Evolutionary conservation across 2,797 vertebrate species (phyloP).

Genomic region (Vespertilio murinus): DNA sequence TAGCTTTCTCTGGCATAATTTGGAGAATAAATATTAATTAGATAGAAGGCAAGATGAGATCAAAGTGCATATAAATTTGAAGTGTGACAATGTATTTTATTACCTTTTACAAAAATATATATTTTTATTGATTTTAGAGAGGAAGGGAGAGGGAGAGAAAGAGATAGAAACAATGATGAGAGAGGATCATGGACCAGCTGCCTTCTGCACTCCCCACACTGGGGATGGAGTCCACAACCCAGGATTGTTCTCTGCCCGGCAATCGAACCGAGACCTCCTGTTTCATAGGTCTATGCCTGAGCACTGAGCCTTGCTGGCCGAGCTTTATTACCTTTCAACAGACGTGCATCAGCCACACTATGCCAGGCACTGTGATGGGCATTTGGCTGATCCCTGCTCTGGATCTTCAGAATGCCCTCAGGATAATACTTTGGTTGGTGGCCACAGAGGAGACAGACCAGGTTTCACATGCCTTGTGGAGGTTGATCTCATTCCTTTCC

Average conservation of each 20-base stretch:
- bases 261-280: no score
- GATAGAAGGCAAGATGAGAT: constrained; percentile 18
- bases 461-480: background rate
- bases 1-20: constrained; percentile 33
- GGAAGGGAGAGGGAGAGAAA: no score
- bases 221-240: no score
- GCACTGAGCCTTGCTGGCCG: no score
- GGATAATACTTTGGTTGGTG: background rate
- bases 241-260: no score
- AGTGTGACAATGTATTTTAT: background rate
- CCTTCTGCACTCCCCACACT: no score
- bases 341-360: background rate
- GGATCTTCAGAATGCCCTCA: background rate
- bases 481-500: background rate
- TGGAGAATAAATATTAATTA: constrained; percentile 62
- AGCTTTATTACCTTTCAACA: background rate
- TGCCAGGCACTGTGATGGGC: rapidly evolving
- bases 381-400: rapidly evolving
- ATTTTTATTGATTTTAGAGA: no score
- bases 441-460: background rate
- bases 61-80: background rate
- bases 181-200: no score
- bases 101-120: background rate
- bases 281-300: no score
- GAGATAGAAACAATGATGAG: no score